A percentile compares a stretch with the other conserved stretches of the same genome.
These are phyloP conservation scores for Eucera pruinosa DNA, from an alignment of 2,888 invertebrate species.

Conservation along the genomic window DNA sequence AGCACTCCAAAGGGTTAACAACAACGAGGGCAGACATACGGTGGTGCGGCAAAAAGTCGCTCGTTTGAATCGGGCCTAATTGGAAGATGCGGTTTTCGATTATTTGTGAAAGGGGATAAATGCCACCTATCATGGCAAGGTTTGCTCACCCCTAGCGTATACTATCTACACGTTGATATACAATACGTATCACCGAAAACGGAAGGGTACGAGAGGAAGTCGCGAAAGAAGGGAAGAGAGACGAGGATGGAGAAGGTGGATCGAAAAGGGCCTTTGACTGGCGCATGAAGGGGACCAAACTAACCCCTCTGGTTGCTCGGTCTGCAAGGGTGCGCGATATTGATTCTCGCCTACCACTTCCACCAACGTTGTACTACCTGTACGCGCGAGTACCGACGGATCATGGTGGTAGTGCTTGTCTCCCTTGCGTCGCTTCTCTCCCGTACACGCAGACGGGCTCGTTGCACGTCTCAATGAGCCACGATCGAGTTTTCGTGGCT, in stretches of 20 bases:
- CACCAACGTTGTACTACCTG: constrained; percentile 50
- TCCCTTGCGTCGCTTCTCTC: constrained; percentile 50
- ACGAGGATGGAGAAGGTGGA: constrained; percentile 14
- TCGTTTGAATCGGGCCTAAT: too few relatives aligned
- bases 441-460: constrained; percentile 43
- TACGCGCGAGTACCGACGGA: constrained; percentile 19
- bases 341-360: constrained; percentile 74
- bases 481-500: constrained; percentile 48
- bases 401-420: constrained; percentile 49
- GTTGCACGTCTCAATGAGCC: constrained; percentile 75
- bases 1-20: too few relatives aligned
- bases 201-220: constrained; percentile 39
- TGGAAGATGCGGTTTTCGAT: too few relatives aligned
- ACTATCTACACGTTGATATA: neutral
- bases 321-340: constrained; percentile 76
- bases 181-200: too few relatives aligned
- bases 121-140: too few relatives aligned
- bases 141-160: neutral
- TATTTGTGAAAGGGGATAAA: too few relatives aligned
- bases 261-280: constrained; percentile 68
- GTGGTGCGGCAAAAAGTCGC: too few relatives aligned
- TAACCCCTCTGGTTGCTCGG: constrained; percentile 68
- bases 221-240: constrained; percentile 19
- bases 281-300: constrained; percentile 67
- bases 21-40: too few relatives aligned